phyloP scores from a whole-genome alignment of 2,888 invertebrate genomes.

The Coremacera marginata region DNA sequence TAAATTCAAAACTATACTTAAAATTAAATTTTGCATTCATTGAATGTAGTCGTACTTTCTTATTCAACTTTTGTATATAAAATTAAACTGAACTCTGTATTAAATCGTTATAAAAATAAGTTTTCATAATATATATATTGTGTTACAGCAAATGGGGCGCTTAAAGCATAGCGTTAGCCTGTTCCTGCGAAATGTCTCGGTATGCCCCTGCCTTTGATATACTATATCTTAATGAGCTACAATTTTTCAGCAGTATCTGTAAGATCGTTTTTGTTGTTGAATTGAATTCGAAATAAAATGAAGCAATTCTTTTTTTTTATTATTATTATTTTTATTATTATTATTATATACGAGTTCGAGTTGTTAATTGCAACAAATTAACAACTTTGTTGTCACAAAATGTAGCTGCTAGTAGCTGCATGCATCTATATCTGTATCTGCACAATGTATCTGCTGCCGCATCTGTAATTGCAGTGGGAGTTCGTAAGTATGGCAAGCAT shows the following conservation, averaged over 20 bases:
- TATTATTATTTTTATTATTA: not conserved
- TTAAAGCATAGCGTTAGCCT: too few species aligned
- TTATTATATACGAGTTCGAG: not conserved
- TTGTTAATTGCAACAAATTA: constrained; percentile 28
- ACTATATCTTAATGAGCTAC: too few species aligned
- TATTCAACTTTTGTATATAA: too few species aligned
- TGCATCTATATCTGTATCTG: not conserved
- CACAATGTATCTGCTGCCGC: not conserved
- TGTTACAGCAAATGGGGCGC: too few species aligned
- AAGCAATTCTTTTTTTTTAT: not conserved
- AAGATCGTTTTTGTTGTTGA: not conserved
- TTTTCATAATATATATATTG: too few species aligned
- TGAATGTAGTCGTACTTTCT: too few species aligned
- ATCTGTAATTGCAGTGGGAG: not conserved
- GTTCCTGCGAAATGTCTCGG: too few species aligned
- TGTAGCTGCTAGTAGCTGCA: not conserved
- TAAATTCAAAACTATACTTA: too few species aligned
- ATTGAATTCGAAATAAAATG: not conserved
- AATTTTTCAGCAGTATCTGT: not conserved
- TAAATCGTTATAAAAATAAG: too few species aligned
- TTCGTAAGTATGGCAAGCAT: not conserved
- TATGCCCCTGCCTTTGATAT: too few species aligned
- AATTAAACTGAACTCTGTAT: too few species aligned
- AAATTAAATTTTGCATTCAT: too few species aligned
- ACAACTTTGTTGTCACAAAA: not conserved